These are phyloP conservation scores for Contarinia nasturtii DNA, from an alignment of 1,140 invertebrate species.

Conservation along the genomic window DNA sequence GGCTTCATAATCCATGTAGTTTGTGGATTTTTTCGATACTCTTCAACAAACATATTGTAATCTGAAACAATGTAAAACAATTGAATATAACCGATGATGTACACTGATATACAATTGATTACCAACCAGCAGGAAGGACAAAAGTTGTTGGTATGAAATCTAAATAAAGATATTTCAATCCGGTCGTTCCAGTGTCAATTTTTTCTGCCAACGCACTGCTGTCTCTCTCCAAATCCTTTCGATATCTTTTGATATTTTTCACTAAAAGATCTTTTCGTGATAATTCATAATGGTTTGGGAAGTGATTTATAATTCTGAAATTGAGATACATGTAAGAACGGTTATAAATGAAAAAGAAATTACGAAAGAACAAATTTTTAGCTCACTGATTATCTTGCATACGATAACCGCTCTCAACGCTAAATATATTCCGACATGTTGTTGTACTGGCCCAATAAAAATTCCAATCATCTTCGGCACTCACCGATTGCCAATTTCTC, in stretches of 20 bases:
- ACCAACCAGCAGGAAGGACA: slow-evolving; percentile 60
- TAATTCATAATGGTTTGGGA: slow-evolving; percentile 87
- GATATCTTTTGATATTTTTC: slow-evolving; percentile 88
- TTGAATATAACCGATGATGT: not conserved
- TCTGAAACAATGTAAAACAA: slow-evolving; percentile 25
- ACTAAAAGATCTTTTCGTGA: slow-evolving; percentile 87
- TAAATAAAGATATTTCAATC: slow-evolving; percentile 56
- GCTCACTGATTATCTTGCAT: slow-evolving; percentile 79
- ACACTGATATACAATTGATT: not conserved
- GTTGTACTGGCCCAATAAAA: slow-evolving; percentile 90
- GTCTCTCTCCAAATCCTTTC: slow-evolving; percentile 79
- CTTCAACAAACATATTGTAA: slow-evolving; percentile 91
- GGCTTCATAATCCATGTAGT: slow-evolving; percentile 98
- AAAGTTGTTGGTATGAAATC: slow-evolving; percentile 89
- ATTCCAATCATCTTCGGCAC: slow-evolving; percentile 88
- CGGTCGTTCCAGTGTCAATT: slow-evolving; percentile 36
- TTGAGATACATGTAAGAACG: not conserved
- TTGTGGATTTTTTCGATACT: slow-evolving; percentile 76
- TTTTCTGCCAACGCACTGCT: slow-evolving; percentile 69
- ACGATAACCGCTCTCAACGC: slow-evolving; percentile 78
- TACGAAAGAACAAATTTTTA: no score
- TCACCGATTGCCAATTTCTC: slow-evolving; percentile 77
- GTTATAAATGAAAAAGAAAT: not conserved
- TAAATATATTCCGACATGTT: slow-evolving; percentile 77
- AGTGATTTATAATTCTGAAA: slow-evolving; percentile 60